A percentile compares a stretch with the other conserved stretches of the same genome.
Conservation (phyloP, 2,888 invertebrate genomes). For the Limulus polyphemus region DNA sequence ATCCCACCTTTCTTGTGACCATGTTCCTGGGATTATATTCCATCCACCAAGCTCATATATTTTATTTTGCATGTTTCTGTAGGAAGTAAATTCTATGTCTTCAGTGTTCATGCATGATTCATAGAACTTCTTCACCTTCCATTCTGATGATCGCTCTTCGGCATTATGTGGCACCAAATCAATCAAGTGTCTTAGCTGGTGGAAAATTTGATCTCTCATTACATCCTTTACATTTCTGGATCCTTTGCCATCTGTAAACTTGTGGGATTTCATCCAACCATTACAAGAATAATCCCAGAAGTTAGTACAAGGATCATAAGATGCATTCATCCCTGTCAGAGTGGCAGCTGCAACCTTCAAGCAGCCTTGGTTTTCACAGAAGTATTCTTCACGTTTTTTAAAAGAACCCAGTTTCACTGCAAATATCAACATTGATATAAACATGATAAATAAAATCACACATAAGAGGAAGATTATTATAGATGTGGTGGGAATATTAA, state of each 20-base stretch:
- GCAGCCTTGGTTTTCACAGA: constrained; percentile 42
- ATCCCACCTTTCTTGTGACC: constrained; percentile 16
- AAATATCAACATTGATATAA: constrained; percentile 41
- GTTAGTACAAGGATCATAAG: constrained; percentile 41
- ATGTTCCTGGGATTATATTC: constrained; percentile 21
- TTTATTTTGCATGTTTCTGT: constrained; percentile 42
- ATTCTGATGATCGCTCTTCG: constrained; percentile 38
- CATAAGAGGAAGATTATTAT: constrained; percentile 17
- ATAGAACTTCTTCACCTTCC: constrained; percentile 48
- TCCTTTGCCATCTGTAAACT: constrained; percentile 39
- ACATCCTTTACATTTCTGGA: constrained; percentile 41
- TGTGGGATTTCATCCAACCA: constrained; percentile 40
- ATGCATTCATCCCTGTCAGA: constrained; percentile 26
- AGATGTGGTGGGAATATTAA: background rate
- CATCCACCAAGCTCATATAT: constrained; percentile 41
- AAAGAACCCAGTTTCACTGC: constrained; percentile 41
- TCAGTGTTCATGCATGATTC: constrained; percentile 42
- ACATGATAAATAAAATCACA: constrained; percentile 35
- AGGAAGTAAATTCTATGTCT: constrained; percentile 31
- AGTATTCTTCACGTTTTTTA: constrained; percentile 37
- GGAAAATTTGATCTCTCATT: constrained; percentile 37
- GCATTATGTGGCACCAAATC: constrained; percentile 41
- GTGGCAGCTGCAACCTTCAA: constrained; percentile 44
- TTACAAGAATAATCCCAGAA: constrained; percentile 45
- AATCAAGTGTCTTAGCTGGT: constrained; percentile 32